Percentiles rank a stretch among this genome's conserved stretches.
These are phyloP conservation scores for Stercorarius parasiticus DNA, from an alignment of 2,113 vertebrate species.

Conservation along the genomic window DNA sequence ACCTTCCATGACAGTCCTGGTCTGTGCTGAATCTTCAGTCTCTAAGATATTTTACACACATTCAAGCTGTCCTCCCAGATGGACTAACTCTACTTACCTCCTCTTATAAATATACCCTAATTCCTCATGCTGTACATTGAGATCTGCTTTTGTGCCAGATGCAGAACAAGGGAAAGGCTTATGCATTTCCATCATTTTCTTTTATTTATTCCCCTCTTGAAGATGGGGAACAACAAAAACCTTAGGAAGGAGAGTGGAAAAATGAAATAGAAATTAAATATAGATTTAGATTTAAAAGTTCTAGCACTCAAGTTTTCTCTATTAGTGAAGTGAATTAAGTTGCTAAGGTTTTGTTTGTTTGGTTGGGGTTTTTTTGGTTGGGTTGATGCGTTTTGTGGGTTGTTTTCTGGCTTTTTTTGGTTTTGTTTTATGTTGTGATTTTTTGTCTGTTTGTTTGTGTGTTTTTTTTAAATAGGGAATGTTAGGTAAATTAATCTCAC, in stretches of 20 bases:
- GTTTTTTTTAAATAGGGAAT: not conserved
- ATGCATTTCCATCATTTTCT: not conserved
- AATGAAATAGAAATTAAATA: not conserved
- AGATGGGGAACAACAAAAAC: not conserved
- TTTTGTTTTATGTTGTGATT: not conserved
- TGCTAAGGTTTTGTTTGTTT: not conserved
- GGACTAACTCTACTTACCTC: not conserved
- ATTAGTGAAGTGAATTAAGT: not conserved
- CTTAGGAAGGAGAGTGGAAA: not conserved
- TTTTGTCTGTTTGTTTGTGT: not conserved
- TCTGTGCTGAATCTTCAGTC: not conserved
- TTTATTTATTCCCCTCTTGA: not conserved
- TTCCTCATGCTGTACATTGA: not conserved
- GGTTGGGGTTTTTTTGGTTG: fast-evolving
- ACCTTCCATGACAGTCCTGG: not conserved
- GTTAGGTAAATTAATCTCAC: not conserved
- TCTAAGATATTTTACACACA: not conserved
- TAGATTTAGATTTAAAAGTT: not conserved
- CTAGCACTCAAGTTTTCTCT: not conserved
- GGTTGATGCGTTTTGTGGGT: not conserved
- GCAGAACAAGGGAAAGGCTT: not conserved
- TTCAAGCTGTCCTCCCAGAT: not conserved
- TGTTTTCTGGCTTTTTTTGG: not conserved
- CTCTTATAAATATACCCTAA: not conserved
- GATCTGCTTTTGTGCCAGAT: not conserved